Evolutionary conservation across 2,888 invertebrate species (phyloP).

Genomic region (Eupithecia subumbrata): DNA sequence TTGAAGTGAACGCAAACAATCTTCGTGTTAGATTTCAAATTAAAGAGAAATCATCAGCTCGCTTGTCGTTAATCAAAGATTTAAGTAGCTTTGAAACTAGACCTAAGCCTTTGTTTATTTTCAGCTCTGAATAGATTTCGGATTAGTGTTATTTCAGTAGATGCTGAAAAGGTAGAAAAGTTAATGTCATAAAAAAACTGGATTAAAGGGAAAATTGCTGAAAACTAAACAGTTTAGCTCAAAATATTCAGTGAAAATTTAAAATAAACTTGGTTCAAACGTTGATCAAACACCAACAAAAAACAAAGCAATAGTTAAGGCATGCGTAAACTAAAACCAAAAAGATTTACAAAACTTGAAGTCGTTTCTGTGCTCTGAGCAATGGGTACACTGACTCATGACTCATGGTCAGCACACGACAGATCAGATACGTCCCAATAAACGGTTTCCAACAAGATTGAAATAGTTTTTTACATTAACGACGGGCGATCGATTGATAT

Average conservation of each 20-base stretch:
- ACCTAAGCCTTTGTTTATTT: background rate
- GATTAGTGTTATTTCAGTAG: background rate
- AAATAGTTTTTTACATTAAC: slow-evolving; percentile 36
- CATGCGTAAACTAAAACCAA: slow-evolving; percentile 17
- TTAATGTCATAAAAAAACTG: background rate
- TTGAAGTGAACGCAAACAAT: slow-evolving; percentile 70
- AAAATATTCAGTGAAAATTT: background rate
- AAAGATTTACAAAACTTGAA: slow-evolving; percentile 18
- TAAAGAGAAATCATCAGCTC: slow-evolving; percentile 57
- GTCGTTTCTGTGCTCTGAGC: slow-evolving; percentile 32
- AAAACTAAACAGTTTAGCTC: background rate
- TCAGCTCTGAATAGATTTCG: background rate
- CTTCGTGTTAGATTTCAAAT: slow-evolving; percentile 73
- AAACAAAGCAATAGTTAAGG: background rate
- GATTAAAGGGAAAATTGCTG: background rate
- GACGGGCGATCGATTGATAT: slow-evolving; percentile 32
- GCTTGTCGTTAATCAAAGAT: background rate
- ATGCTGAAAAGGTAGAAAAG: background rate
- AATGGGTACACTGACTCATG: slow-evolving; percentile 48
- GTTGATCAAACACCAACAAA: background rate
- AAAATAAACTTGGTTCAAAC: background rate
- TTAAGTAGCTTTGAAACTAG: background rate
- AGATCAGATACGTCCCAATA: slow-evolving; percentile 41
- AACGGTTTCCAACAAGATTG: slow-evolving; percentile 42
- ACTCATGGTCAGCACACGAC: slow-evolving; percentile 46